Base-by-base conservation (phyloP, 2,797 vertebrate species). In the Oreortyx pictus region DNA sequence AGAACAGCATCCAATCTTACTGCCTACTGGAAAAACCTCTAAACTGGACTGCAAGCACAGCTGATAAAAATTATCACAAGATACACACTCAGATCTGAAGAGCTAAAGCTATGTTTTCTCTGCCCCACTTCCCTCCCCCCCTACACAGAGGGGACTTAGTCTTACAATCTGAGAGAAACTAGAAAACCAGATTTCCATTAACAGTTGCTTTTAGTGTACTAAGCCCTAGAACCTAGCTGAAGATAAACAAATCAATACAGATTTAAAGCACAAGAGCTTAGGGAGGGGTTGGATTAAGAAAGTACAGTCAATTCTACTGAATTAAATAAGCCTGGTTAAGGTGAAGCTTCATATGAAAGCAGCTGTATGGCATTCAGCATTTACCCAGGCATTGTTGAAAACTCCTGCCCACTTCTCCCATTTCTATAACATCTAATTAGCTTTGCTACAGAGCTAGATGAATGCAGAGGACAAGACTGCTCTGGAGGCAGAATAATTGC, bases 41-140 rank as follows among this genome's bases (percentile, higher is more conserved):
- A 88, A 94, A 60, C 11, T 43, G 72, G 62, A 92, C 23, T 76
- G 47, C 67, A 86, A 74, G 74, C 67, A 76, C 77, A 95, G 88
- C 71, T 86, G 64, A 52, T 29, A 52, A 9, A 52, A 9, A 85
- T 71, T 71, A 35, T 57, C 5, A 2, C 39, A 82, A 94, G 67
- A 79, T 57, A 50, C 46, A 62, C 7, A 17, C n/a, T 67, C 80
- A 89, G 71, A 88, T 52, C 19, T 46, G 59, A 68, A 90, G 64
- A 85, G 16, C 50, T 75, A 86, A 87, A 77, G 37, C 54, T 27
- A 79, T 4, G 2, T 59, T 59, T 24, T 35, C 33, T 22, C 56
- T 20, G n/a, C 18, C 54, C 31, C 54, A n/a, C 11, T 64, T 9
- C 8, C 39, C 37, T 43, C 29, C 7, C 11, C 18, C 54, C 31